phyloP scores from a whole-genome alignment of 2,888 invertebrate genomes.

The Tetropium fuscum region DNA sequence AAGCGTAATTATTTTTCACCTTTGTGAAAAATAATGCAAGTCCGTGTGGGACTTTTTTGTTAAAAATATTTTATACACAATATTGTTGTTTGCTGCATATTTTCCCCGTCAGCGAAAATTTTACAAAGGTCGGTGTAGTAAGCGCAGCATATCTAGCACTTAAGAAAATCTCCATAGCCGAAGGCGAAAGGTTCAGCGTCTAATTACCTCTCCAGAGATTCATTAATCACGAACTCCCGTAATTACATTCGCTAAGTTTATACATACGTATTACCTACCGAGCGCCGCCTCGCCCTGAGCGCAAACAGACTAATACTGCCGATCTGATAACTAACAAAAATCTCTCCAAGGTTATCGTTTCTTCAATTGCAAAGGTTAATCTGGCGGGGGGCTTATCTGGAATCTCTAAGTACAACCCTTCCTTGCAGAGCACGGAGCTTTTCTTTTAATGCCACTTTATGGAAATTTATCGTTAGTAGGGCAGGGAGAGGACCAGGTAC shows the following conservation, averaged over 20 bases:
- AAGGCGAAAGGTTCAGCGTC: constrained; percentile 64
- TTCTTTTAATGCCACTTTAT: constrained; percentile 1
- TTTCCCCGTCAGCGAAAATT: too few relatives aligned
- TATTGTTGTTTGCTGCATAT: too few relatives aligned
- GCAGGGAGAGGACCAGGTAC: too few relatives aligned
- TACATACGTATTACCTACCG: constrained; percentile 63
- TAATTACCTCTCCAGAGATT: constrained; percentile 67
- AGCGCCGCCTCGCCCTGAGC: constrained; percentile 34
- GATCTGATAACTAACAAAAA: constrained; percentile 59
- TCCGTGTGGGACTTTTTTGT: too few relatives aligned
- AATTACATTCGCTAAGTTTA: constrained; percentile 66
- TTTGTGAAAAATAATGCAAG: too few relatives aligned
- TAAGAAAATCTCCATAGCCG: constrained; percentile 55
- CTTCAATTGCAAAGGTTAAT: constrained; percentile 43
- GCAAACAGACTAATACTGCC: constrained; percentile 58
- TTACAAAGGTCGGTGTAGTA: too few relatives aligned
- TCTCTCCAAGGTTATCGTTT: constrained; percentile 55
- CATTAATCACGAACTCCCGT: constrained; percentile 67
- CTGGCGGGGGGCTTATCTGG: constrained; percentile 24
- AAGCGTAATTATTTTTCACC: too few relatives aligned
- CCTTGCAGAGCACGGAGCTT: constrained; percentile 1
- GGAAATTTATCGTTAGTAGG: constrained; percentile 4
- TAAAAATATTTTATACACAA: too few relatives aligned
- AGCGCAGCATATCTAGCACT: too few relatives aligned
- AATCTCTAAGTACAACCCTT: constrained; percentile 24